A percentile compares a stretch with the other conserved stretches of the same genome.
Evolutionary conservation across 2,888 invertebrate genomes (phyloP).

Genomic region (Rhagonycha lutea): DNA sequence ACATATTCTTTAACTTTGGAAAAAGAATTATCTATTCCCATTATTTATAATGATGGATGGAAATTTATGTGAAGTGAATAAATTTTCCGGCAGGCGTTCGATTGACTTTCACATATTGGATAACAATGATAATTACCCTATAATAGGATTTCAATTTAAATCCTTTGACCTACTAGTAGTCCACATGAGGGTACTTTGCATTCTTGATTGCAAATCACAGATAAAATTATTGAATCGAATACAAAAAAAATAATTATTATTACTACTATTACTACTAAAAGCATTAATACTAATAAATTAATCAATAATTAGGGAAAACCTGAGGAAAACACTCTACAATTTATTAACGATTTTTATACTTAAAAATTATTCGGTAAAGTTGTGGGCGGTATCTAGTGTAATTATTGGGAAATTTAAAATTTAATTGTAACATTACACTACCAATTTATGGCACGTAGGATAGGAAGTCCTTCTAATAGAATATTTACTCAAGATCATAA

Average conservation of each 20-base stretch:
- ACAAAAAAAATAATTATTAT: too few relatives aligned
- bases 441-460: too few relatives aligned
- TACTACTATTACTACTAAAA: too few relatives aligned
- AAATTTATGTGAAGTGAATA: not conserved
- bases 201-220: not conserved
- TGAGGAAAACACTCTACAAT: too few relatives aligned
- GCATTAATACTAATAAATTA: too few relatives aligned
- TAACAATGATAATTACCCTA: not conserved
- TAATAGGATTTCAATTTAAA: not conserved
- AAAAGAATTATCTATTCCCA: not conserved
- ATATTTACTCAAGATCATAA: not conserved
- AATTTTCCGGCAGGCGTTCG: not conserved
- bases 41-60: not conserved
- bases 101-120: not conserved
- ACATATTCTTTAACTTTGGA: not conserved
- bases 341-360: too few relatives aligned
- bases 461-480: not conserved
- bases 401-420: too few relatives aligned
- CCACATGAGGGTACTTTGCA: not conserved
- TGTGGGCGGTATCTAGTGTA: too few relatives aligned
- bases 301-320: too few relatives aligned
- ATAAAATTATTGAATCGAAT: too few relatives aligned
- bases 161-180: not conserved
- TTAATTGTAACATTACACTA: too few relatives aligned
- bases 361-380: too few relatives aligned